Evolutionary conservation across 2,113 vertebrate genomes (phyloP).

Genomic region (Ammodytes marinus): DNA sequence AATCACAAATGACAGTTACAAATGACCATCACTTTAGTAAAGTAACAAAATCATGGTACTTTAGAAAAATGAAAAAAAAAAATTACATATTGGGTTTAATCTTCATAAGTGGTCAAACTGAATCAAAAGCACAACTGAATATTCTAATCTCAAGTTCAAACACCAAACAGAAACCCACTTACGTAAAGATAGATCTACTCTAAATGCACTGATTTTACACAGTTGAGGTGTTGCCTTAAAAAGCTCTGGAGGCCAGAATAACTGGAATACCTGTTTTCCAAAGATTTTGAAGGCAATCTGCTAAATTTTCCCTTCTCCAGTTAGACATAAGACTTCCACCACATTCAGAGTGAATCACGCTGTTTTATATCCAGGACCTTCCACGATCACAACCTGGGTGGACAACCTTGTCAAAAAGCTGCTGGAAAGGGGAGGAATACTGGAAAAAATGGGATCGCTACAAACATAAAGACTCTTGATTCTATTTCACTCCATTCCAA

Average conservation of each 20-base stretch:
- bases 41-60: slow-evolving; percentile 21
- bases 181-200: slow-evolving; percentile 19
- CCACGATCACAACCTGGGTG: too few species aligned
- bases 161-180: slow-evolving; percentile 5
- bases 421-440: too few species aligned
- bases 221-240: slow-evolving; percentile 1
- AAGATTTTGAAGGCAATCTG: not conserved
- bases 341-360: not conserved
- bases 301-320: slow-evolving; percentile 25
- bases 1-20: not conserved
- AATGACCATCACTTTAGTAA: not conserved
- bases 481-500: too few species aligned
- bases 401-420: too few species aligned
- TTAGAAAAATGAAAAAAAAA: not conserved
- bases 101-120: slow-evolving; percentile 53
- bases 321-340: not conserved
- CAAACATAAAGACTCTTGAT: too few species aligned
- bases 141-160: slow-evolving; percentile 1
- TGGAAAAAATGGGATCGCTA: too few species aligned
- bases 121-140: not conserved
- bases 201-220: slow-evolving; percentile 21
- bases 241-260: not conserved
- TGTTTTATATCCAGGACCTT: too few species aligned
- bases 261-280: not conserved
- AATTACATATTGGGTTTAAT: slow-evolving; percentile 15